Evolutionary conservation across 2,797 vertebrate species (phyloP), one percentile per base, ranked within the genome.

Genomic region (Molossus alvarezi): DNA sequence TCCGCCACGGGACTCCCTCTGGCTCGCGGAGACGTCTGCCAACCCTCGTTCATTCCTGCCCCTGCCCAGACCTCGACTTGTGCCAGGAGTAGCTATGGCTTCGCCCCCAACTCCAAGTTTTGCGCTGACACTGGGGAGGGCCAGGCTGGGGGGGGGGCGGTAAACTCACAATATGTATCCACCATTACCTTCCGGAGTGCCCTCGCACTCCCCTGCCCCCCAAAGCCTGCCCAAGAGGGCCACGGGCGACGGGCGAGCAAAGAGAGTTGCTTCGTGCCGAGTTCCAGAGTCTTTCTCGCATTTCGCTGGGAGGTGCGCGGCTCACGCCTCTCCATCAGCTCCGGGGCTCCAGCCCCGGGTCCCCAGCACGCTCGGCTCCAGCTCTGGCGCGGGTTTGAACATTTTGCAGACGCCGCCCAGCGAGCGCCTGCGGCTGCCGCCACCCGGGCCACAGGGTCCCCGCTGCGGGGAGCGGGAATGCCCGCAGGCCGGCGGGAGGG

Each of bases 51-150:
- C 2, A 45, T 97, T 81, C 77, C 87, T 88, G 88, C 33, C 45
- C 33, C 8, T 12, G 33, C 53, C 20, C 0, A 21, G 88, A 37
- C 65, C 76, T 85, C 5, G 37, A 37, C 90, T 90, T 88, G 51
- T 58, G 77, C 85, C 87, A 88, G 37, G 13, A 88, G 86, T 67
- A 80, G 72, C 48, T 84, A 65, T 13, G 65, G 87, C 55, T 90
- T 75, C 51, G 23, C 25, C 0, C 18, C 58, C 9, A 21, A 13
- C 33, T 33, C 75, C n/a, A 92, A 95, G 88, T 97, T 97, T 95
- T 81, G 73, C 33, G 92, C 65, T 29, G 77, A 77, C 45, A 4
- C 20, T 45, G 21, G 14, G n/a, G 77, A 29, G 41, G 18, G 29
- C 57, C n/a, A 27, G 77, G 72, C 20, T 51, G 41, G 45, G 51